These are phyloP conservation scores for Vulpes vulpes DNA, from an alignment of 2,113 vertebrate species.

Conservation along the genomic window DNA sequence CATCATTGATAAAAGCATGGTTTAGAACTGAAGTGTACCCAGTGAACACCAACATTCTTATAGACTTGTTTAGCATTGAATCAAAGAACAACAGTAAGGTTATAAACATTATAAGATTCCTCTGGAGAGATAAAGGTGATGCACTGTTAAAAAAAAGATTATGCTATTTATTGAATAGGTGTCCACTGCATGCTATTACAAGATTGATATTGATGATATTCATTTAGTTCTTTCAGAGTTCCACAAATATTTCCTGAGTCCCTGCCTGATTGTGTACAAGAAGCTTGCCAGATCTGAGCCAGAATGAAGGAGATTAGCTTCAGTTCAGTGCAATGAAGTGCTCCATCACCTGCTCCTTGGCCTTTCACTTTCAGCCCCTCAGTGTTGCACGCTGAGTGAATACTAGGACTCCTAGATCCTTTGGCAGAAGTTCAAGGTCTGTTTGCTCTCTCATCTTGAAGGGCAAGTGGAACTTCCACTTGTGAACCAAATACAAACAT, in stretches of 20 bases:
- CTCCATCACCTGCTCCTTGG: not conserved
- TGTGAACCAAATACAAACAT: not conserved
- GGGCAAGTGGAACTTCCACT: not conserved
- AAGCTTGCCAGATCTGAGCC: not conserved
- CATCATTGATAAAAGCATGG: not conserved
- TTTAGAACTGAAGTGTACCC: not conserved
- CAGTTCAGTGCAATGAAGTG: not conserved
- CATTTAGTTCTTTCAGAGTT: conserved; percentile 13
- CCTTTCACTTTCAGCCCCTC: not conserved
- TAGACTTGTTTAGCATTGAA: not conserved
- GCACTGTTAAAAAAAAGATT: not conserved
- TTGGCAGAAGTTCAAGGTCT: not conserved
- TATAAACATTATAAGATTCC: not conserved
- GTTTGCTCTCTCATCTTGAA: not conserved
- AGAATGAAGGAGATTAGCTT: not conserved
- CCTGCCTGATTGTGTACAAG: not conserved
- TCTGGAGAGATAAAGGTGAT: not conserved
- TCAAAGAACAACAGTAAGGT: not conserved
- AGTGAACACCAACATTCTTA: not conserved
- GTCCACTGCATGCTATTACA: not conserved
- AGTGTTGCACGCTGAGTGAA: not conserved
- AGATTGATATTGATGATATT: not conserved
- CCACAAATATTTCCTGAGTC: not conserved
- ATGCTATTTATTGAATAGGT: not conserved
- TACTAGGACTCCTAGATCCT: not conserved